phyloP scores from a whole-genome alignment of 1,140 invertebrate genomes.

The Dufourea novaeangliae region DNA sequence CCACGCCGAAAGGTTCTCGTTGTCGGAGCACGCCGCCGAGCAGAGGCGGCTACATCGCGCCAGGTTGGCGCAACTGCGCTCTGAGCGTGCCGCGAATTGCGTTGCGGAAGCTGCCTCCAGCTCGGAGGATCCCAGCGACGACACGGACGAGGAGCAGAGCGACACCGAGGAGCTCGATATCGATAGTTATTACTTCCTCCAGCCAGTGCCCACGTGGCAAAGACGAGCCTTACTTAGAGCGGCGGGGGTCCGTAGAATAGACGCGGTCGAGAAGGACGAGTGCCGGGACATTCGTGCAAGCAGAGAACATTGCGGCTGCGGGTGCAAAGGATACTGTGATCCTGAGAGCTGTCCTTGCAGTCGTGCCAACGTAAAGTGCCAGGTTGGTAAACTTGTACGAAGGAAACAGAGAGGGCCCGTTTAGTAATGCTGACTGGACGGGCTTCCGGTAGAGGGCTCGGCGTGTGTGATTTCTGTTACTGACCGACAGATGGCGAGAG shows the following conservation, averaged over 20 bases:
- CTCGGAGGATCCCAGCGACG: conserved; percentile 86
- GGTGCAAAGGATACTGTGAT: conserved; percentile 96
- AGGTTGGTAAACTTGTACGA: conserved; percentile 81
- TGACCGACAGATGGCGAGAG: no score
- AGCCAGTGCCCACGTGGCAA: conserved; percentile 96
- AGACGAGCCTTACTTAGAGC: conserved; percentile 92
- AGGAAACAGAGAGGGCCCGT: not conserved
- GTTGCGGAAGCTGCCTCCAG: conserved; percentile 77
- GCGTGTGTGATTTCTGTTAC: no score
- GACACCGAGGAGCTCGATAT: conserved; percentile 93
- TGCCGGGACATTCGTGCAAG: conserved; percentile 95
- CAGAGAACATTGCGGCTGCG: conserved; percentile 96
- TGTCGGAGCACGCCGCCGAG: conserved; percentile 93
- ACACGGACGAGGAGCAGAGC: conserved; percentile 91
- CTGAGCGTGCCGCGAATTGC: conserved; percentile 82
- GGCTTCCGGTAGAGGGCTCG: no score
- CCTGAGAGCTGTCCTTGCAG: conserved; percentile 97
- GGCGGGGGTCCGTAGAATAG: conserved; percentile 96
- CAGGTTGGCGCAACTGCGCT: conserved; percentile 89
- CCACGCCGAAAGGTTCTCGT: conserved; percentile 88
- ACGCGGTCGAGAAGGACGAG: conserved; percentile 96
- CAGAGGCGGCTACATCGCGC: conserved; percentile 92
- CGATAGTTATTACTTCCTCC: conserved; percentile 96
- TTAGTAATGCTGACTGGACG: no score
- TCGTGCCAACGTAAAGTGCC: conserved; percentile 97